Conservation (phyloP, 2,113 vertebrate genomes). For the Cepphus grylle region DNA sequence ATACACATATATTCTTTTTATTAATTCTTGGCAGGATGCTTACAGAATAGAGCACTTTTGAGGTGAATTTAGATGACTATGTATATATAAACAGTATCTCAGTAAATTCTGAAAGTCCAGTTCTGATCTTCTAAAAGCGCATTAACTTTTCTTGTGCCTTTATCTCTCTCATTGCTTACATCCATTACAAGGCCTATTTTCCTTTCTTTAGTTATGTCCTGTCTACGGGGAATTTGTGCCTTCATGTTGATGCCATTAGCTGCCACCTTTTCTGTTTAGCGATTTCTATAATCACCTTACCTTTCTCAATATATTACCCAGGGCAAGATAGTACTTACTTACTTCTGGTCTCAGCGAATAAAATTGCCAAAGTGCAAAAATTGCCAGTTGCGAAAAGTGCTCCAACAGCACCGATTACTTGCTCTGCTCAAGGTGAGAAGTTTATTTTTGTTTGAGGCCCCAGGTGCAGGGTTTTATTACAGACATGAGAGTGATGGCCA, state of each 20-base stretch:
- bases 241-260: background rate
- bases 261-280: slow-evolving; percentile 10
- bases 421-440: background rate
- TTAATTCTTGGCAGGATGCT: slow-evolving; percentile 62
- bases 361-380: background rate
- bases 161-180: background rate
- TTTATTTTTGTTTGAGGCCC: background rate
- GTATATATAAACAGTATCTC: slow-evolving; percentile 19
- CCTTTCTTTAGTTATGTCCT: slow-evolving; percentile 30
- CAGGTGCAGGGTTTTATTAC: background rate
- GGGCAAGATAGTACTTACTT: background rate
- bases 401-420: background rate
- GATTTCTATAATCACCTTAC: slow-evolving; percentile 27
- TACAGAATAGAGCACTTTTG: slow-evolving; percentile 4
- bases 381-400: background rate
- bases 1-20: slow-evolving; percentile 41
- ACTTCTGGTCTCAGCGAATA: background rate
- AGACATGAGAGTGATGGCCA: background rate
- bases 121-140: slow-evolving; percentile 24
- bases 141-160: slow-evolving; percentile 1
- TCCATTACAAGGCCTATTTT: background rate
- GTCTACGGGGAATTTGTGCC: background rate
- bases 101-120: slow-evolving; percentile 13
- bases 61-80: slow-evolving; percentile 49
- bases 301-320: background rate